Evolutionary conservation across 2,113 vertebrate species (phyloP).

Genomic region (Ariopsis seemanni): DNA sequence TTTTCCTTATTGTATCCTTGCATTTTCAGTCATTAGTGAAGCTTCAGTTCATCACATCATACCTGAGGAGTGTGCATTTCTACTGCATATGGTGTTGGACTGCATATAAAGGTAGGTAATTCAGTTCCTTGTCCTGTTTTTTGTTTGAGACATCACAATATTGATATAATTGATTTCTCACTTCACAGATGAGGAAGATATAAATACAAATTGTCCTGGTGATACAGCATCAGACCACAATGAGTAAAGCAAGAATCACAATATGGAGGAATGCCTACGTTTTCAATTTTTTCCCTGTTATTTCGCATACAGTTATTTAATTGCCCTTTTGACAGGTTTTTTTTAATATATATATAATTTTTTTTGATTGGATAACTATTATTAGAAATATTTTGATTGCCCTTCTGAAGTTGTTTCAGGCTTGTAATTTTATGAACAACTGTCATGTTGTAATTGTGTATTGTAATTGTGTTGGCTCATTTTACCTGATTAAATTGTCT

Average conservation of each 20-base stretch:
- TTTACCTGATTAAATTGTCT: not conserved
- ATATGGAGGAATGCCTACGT: not conserved
- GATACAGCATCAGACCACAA: slow-evolving; percentile 87
- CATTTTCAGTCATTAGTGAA: slow-evolving; percentile 81
- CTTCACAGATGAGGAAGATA: slow-evolving; percentile 82
- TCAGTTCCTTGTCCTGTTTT: not conserved
- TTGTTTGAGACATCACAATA: not conserved
- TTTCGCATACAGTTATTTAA: not conserved
- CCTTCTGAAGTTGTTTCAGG: not conserved
- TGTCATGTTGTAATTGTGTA: not conserved
- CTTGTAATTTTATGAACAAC: not conserved
- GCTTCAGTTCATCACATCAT: slow-evolving; percentile 84
- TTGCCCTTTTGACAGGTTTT: not conserved
- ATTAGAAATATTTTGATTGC: not conserved
- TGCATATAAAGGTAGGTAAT: slow-evolving; percentile 83
- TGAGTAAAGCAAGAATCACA: slow-evolving; percentile 44
- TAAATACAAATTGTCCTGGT: slow-evolving; percentile 87
- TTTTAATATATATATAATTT: not conserved
- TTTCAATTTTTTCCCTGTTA: not conserved
- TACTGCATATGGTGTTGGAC: slow-evolving; percentile 98
- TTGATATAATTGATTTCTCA: slow-evolving; percentile 16
- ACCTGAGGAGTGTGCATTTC: slow-evolving; percentile 84
- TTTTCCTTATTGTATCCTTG: not conserved
- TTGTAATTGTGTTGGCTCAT: not conserved
- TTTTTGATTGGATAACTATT: not conserved